Evolutionary conservation across 2,888 invertebrate species (phyloP).

Genomic region (Eristalis arbustorum): DNA sequence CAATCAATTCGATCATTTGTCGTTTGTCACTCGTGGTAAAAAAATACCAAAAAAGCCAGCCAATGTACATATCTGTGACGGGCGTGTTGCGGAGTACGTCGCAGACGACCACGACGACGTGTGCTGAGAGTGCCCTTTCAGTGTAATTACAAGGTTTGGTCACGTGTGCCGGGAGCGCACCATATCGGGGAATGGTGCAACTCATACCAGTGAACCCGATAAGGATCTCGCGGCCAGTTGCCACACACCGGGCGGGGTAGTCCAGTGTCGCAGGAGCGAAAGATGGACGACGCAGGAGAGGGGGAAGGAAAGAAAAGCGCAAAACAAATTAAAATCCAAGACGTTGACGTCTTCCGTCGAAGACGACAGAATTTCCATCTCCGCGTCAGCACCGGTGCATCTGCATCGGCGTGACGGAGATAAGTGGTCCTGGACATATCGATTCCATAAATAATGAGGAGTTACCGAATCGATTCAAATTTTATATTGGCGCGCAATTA

Average conservation of each 20-base stretch:
- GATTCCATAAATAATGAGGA: constrained; percentile 69
- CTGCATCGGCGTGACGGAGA: constrained; percentile 43
- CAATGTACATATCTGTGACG: constrained; percentile 4
- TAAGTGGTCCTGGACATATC: constrained; percentile 53
- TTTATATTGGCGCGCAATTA: constrained; percentile 68
- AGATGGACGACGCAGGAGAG: no score
- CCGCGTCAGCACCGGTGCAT: background rate
- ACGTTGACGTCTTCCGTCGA: background rate
- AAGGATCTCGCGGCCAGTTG: constrained; percentile 59
- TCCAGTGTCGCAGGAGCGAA: background rate
- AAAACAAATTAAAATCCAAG: constrained; percentile 52
- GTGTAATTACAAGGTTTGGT: constrained; percentile 67
- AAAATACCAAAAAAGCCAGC: constrained; percentile 7
- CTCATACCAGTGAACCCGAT: constrained; percentile 57
- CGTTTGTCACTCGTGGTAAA: constrained; percentile 59
- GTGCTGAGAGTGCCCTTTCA: constrained; percentile 53
- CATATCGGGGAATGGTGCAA: constrained; percentile 61
- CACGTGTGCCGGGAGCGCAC: constrained; percentile 63
- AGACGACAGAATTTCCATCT: constrained; percentile 31
- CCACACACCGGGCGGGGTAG: background rate
- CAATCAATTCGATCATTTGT: constrained; percentile 70
- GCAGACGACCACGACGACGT: background rate
- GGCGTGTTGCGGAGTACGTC: background rate
- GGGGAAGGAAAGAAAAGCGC: background rate
- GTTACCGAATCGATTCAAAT: constrained; percentile 69